Evolutionary conservation across 2,888 invertebrate species (phyloP), one percentile per base, ranked within the genome.

Genomic region (Phorcus lineatus): DNA sequence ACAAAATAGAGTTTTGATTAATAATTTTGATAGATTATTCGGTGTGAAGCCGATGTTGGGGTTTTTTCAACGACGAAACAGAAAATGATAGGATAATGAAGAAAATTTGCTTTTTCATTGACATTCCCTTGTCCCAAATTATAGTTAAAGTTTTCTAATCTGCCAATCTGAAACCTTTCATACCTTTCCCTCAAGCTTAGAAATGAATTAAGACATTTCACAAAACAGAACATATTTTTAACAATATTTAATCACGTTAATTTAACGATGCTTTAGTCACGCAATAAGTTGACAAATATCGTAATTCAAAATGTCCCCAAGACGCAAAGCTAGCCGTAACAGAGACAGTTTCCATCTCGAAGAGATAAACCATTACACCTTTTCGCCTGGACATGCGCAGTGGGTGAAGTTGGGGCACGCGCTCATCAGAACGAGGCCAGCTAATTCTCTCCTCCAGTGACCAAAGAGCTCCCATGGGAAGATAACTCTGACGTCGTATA

Each of bases 361-460:
- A 19, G n/a, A 70, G 31, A 36, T 36, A 36, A 36, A 36, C 36
- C 70, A 36, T 70, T 70, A 70, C 70, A 70, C 70, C 70, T 70
- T 36, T 36, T 31, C 70, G 19, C 70, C 19, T 40, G 9, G 36
- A 70, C 70, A 70, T 70, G 70, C 70, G 70, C 40, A 70, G 70
- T 70, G 17, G 40, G 70, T 19, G 70, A 19, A n/a, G 36, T 36
- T 24, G 19, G 70, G 70, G 70, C 70, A 70, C 70, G 70, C 70
- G 70, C 40, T 70, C 70, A 70, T 70, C 70, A 70, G 70, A 70
- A 36, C 70, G 70, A 70, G 70, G 70, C 70, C 70, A 70, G 70
- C 36, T 70, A 70, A 70, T 70, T 70, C 70, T 70, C 70, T 70
- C 70, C 70, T 70, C 36, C 70, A 70, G 70, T 70, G 70, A 70